phyloP scores from a whole-genome alignment of 2,888 invertebrate genomes.

The Lapara coniferarum region DNA sequence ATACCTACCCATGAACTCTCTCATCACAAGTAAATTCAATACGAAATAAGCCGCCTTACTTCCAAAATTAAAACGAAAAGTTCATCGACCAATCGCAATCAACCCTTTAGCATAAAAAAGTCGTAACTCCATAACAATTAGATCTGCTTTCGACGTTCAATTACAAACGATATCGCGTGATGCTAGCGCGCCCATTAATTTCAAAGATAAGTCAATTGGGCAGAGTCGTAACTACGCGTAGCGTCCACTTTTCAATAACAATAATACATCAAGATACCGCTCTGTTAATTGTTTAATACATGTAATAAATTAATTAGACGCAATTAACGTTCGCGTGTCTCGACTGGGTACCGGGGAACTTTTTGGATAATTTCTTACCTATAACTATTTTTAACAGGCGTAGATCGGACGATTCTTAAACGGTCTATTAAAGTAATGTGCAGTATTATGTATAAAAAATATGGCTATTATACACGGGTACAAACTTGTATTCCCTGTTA shows the following conservation, averaged over 20 bases:
- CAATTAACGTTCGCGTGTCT: slow-evolving; percentile 77
- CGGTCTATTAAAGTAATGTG: slow-evolving; percentile 23
- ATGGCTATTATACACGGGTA: slow-evolving; percentile 20
- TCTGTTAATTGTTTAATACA: slow-evolving; percentile 81
- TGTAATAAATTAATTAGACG: slow-evolving; percentile 82
- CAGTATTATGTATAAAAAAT: slow-evolving; percentile 21
- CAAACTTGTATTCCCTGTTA: slow-evolving; percentile 18
- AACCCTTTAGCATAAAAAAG: slow-evolving; percentile 28
- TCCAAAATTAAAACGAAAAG: background rate
- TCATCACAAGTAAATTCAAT: too few species aligned
- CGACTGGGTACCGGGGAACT: slow-evolving; percentile 31
- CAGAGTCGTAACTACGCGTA: slow-evolving; percentile 57
- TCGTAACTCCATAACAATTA: slow-evolving; percentile 47
- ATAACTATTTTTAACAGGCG: slow-evolving; percentile 29
- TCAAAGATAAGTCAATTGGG: slow-evolving; percentile 80
- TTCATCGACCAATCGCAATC: slow-evolving; percentile 18
- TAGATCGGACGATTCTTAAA: slow-evolving; percentile 23
- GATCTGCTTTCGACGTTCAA: slow-evolving; percentile 62
- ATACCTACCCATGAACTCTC: background rate
- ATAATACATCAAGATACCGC: slow-evolving; percentile 77
- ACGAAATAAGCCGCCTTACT: background rate
- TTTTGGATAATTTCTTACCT: slow-evolving; percentile 29
- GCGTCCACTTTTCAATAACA: slow-evolving; percentile 75
- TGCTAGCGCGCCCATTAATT: slow-evolving; percentile 72
- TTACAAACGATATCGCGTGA: slow-evolving; percentile 71